phyloP scores from a whole-genome alignment of 2,888 invertebrate species.

The Tenthredo livida region DNA sequence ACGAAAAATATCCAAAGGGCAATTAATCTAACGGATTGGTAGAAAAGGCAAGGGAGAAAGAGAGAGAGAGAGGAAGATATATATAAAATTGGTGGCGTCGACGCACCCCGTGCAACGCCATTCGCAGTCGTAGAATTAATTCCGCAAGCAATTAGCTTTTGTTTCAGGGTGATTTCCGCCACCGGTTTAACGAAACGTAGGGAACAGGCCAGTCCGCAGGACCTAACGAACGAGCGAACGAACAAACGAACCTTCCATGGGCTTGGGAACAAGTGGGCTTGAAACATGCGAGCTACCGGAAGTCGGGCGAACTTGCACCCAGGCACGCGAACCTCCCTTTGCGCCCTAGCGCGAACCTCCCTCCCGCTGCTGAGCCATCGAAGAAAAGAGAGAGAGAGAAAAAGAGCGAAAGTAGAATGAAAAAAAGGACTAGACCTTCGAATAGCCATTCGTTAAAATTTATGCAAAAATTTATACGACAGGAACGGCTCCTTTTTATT shows the following conservation, averaged over 20 bases:
- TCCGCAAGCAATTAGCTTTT: constrained; percentile 71
- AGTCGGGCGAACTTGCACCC: constrained; percentile 69
- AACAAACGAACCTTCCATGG: background rate
- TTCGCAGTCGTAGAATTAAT: constrained; percentile 69
- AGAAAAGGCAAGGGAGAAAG: constrained; percentile 21
- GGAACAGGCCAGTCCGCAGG: background rate
- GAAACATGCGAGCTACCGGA: constrained; percentile 73
- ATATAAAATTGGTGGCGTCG: constrained; percentile 53
- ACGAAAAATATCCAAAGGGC: background rate
- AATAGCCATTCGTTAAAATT: background rate
- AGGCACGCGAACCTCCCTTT: constrained; percentile 63
- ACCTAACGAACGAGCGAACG: background rate
- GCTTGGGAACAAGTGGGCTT: constrained; percentile 70
- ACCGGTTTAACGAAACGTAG: constrained; percentile 30
- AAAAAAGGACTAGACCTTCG: background rate
- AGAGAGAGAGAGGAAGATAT: constrained; percentile 36
- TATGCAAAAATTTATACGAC: background rate
- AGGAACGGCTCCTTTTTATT: background rate
- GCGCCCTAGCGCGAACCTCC: background rate
- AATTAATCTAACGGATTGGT: constrained; percentile 52
- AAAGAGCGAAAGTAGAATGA: too few relatives aligned
- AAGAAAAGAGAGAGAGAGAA: background rate
- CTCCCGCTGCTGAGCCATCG: background rate
- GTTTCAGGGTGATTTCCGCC: constrained; percentile 50
- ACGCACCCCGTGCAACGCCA: constrained; percentile 53